Evolutionary conservation across 37 sponge, comb jelly and placozoan species (phyloP).

Genomic region (Beroe forskalii): DNA sequence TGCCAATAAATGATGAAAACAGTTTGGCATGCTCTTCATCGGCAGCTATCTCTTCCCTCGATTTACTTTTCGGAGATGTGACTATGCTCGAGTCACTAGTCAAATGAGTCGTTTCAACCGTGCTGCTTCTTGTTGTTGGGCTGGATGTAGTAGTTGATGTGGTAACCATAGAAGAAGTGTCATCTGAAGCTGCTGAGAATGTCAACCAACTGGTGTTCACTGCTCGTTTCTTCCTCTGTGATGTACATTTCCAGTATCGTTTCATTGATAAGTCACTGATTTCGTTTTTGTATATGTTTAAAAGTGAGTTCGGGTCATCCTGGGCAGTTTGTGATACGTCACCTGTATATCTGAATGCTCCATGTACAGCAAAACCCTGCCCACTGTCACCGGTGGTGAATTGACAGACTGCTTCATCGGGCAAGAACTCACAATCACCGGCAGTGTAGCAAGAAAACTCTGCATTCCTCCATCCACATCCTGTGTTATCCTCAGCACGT

Average conservation of each 20-base stretch:
- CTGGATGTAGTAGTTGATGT: not conserved
- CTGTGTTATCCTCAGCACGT: not conserved
- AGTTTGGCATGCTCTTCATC: too few relatives aligned
- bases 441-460: not conserved
- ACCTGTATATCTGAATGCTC: not conserved
- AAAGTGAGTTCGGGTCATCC: slow-evolving; percentile 2
- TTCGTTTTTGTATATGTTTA: not conserved
- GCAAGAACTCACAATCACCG: not conserved
- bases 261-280: not conserved
- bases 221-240: not conserved
- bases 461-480: not conserved
- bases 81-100: not conserved
- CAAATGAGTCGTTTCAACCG: not conserved
- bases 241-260: not conserved
- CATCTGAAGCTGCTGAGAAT: not conserved
- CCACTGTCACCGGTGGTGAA: not conserved
- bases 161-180: not conserved
- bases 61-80: too few relatives aligned
- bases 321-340: not conserved
- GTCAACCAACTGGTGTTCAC: not conserved
- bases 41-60: too few relatives aligned
- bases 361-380: not conserved
- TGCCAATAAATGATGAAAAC: too few relatives aligned
- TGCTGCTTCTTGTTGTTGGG: not conserved
- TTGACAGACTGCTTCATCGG: not conserved